phyloP scores from a whole-genome alignment of 2,888 invertebrate genomes.

The Rhogogaster chlorosoma region DNA sequence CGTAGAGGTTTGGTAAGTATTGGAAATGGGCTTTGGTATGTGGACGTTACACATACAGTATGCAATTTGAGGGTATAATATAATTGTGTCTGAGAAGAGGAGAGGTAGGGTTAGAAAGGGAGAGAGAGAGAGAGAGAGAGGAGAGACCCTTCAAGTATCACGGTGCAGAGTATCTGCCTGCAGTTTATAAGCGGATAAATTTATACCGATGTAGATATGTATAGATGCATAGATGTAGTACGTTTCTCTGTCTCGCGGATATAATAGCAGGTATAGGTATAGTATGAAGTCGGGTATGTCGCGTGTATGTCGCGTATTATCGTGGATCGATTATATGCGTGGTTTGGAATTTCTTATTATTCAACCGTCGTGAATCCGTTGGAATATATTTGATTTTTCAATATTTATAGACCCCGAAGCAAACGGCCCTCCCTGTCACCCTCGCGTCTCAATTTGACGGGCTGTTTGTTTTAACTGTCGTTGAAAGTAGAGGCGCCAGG shows the following conservation, averaged over 20 bases:
- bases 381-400: slow-evolving; percentile 42
- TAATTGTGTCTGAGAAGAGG: not conserved
- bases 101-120: not conserved
- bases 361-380: slow-evolving; percentile 8
- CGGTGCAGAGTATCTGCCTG: not conserved
- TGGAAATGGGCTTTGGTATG: not conserved
- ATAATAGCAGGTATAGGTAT: not conserved
- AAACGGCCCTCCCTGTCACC: slow-evolving; percentile 34
- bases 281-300: not conserved
- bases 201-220: not conserved
- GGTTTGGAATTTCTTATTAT: slow-evolving; percentile 3
- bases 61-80: not conserved
- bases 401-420: slow-evolving; percentile 40
- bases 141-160: not conserved
- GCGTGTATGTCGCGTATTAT: not conserved
- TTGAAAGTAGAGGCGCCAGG: slow-evolving; percentile 60
- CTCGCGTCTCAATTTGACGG: slow-evolving; percentile 48
- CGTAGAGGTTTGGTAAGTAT: not conserved
- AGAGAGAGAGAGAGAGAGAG: not conserved
- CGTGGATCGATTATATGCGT: not conserved
- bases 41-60: not conserved
- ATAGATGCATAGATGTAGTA: not conserved
- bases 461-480: slow-evolving; percentile 71
- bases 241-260: too few relatives aligned
- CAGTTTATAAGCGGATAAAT: not conserved